These are phyloP conservation scores for Enteromius anoplus DNA, from an alignment of 2,797 vertebrate species.

Conservation along the genomic window DNA sequence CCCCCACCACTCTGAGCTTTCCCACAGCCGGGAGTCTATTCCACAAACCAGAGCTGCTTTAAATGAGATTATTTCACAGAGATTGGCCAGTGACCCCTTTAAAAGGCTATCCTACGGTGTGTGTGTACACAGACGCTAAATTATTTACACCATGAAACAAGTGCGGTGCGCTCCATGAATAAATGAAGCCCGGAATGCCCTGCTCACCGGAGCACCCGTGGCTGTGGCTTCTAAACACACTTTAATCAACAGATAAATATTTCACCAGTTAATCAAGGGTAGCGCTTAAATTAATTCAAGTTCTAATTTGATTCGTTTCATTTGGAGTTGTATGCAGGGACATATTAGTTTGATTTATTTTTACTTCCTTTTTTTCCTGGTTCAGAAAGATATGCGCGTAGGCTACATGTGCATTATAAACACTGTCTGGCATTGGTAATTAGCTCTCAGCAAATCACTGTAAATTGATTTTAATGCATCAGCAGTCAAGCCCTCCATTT, in stretches of 20 bases:
- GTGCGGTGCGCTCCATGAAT: slow-evolving; percentile 71
- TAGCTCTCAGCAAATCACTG: slow-evolving; percentile 42
- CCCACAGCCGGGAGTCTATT: slow-evolving; percentile 37
- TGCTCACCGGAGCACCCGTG: slow-evolving; percentile 47
- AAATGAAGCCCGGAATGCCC: slow-evolving; percentile 65
- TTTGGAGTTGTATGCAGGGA: slow-evolving; percentile 54
- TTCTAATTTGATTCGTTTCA: slow-evolving; percentile 66
- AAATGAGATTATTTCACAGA: slow-evolving; percentile 74
- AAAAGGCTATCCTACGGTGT: slow-evolving; percentile 69
- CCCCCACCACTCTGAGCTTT: slow-evolving; percentile 44
- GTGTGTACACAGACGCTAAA: slow-evolving; percentile 70
- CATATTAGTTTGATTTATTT: slow-evolving; percentile 27
- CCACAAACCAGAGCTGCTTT: slow-evolving; percentile 60
- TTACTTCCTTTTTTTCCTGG: neutral
- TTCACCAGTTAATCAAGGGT: slow-evolving; percentile 70
- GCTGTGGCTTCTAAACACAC: slow-evolving; percentile 60
- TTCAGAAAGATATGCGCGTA: slow-evolving; percentile 13
- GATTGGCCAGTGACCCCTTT: slow-evolving; percentile 73
- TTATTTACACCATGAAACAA: slow-evolving; percentile 71
- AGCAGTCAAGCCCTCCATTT: neutral
- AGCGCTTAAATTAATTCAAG: slow-evolving; percentile 65
- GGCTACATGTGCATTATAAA: slow-evolving; percentile 18
- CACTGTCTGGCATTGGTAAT: slow-evolving; percentile 36
- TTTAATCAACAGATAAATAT: slow-evolving; percentile 75
- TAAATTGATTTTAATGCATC: slow-evolving; percentile 39